Base-by-base conservation (phyloP, 2,113 vertebrate species). In the Thamnaconus septentrionalis region DNA sequence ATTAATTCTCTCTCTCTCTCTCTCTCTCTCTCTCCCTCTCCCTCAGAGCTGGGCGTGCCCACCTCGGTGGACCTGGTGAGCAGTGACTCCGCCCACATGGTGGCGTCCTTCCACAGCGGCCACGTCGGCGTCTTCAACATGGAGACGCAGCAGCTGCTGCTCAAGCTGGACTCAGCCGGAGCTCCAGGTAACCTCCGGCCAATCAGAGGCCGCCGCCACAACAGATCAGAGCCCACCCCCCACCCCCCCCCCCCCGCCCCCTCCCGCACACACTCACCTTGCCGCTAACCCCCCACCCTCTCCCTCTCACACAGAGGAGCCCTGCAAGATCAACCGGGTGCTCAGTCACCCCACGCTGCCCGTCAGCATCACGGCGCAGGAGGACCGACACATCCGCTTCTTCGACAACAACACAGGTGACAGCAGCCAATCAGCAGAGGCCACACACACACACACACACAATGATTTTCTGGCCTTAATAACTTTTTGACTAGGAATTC, bases 271-370 rank as follows among this genome's bases (percentile, higher is more conserved):
- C 18, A 31, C 18, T 31, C 18, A 31, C 18, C 18, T 31, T 31
- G 18, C 18, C 18, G 18, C 18, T 31, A 31, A 31, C 18, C 18
- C 18, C 18, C 18, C 18, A 31, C 18, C 18, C 5, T 45, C 7
- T 5, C 7, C 44, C 44, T 7, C 4, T 5, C 53, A 0, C 50
- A 74, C 90, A 89, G 77, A 92, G 41, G 87, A 91, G 64, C 93
- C 92, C 50, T 93, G 94, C 81, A 95, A 95, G 84, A 97, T 98
- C 85, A 97, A 98, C 87, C 93, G 91, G 91, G 95, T 98, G 60
- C 94, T 98, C 84, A 98, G 96, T 84, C 96, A 98, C 78, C 95
- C 96, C 40, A 97, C 96, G 50, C 94, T 97, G 89, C 96, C 96
- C 3, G 92, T 98, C 88, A 97, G 92, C 84, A 96, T 98, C 81